Conservation (phyloP, 2,797 vertebrate species). For the Xenopus petersii region DNA sequence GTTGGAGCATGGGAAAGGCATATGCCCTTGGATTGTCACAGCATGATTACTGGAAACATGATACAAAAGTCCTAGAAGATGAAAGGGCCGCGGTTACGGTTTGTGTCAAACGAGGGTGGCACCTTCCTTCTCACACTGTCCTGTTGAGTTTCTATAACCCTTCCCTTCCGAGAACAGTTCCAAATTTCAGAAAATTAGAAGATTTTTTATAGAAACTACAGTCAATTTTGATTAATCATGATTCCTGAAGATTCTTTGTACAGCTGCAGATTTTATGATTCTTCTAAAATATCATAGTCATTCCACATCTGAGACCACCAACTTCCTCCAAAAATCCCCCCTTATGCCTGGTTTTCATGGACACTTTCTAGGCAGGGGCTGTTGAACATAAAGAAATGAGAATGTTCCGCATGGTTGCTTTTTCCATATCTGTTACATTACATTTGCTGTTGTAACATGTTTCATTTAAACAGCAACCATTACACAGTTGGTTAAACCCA, state of each 20-base stretch:
- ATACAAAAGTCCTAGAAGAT: neutral
- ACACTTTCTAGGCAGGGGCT: neutral
- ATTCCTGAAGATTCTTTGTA: neutral
- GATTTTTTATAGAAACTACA: neutral
- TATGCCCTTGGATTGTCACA: neutral
- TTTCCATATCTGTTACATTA: neutral
- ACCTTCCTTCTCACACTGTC: constrained; percentile 6
- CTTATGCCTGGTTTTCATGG: neutral
- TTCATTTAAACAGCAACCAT: neutral
- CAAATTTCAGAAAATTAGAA: neutral
- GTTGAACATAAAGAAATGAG: neutral
- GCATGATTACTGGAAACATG: neutral
- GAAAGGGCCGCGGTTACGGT: neutral
- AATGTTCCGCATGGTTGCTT: neutral
- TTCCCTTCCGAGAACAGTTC: neutral
- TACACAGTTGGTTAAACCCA: neutral
- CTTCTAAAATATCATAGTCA: neutral
- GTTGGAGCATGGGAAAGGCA: neutral
- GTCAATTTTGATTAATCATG: neutral
- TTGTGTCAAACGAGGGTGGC: neutral
- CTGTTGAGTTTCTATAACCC: neutral
- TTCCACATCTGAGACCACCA: neutral
- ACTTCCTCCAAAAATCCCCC: neutral
- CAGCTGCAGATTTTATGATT: neutral
- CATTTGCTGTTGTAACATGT: neutral